Evolutionary conservation across 2,888 invertebrate species (phyloP).

Genomic region (Agrotis puta): DNA sequence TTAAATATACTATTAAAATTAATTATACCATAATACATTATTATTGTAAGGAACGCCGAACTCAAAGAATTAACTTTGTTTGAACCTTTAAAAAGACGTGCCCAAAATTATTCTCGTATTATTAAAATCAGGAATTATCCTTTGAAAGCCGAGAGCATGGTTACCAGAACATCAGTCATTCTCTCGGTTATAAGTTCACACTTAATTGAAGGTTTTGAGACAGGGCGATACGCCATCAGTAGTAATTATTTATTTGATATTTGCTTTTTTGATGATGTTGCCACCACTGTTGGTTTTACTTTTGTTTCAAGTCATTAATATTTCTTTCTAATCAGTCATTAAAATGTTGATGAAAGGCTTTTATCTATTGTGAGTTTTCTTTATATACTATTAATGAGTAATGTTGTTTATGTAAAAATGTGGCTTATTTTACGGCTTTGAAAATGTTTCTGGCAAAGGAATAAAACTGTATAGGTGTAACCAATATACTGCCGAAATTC

Average conservation of each 20-base stretch:
- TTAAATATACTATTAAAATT: background rate
- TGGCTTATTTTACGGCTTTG: background rate
- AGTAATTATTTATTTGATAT: constrained; percentile 33
- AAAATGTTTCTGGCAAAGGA: no score
- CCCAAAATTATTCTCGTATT: constrained; percentile 1
- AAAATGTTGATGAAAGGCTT: constrained; percentile 17
- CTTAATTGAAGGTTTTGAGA: constrained; percentile 69
- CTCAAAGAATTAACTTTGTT: constrained; percentile 16
- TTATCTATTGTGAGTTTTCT: background rate
- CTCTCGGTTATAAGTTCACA: constrained; percentile 68
- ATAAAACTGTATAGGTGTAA: no score
- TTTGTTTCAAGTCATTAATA: constrained; percentile 38
- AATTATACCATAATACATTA: background rate
- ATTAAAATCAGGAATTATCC: constrained; percentile 29
- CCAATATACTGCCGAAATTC: no score
- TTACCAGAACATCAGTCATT: constrained; percentile 62
- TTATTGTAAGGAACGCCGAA: background rate
- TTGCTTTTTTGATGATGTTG: constrained; percentile 27
- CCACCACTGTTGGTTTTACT: constrained; percentile 32
- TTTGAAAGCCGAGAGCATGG: constrained; percentile 26
- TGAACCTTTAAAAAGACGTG: background rate
- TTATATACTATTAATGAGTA: background rate
- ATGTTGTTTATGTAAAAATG: background rate
- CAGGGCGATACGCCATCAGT: constrained; percentile 56
- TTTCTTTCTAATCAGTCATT: no score